Base-by-base conservation (phyloP, 2,797 vertebrate species). In the Jordanella pulchra region DNA sequence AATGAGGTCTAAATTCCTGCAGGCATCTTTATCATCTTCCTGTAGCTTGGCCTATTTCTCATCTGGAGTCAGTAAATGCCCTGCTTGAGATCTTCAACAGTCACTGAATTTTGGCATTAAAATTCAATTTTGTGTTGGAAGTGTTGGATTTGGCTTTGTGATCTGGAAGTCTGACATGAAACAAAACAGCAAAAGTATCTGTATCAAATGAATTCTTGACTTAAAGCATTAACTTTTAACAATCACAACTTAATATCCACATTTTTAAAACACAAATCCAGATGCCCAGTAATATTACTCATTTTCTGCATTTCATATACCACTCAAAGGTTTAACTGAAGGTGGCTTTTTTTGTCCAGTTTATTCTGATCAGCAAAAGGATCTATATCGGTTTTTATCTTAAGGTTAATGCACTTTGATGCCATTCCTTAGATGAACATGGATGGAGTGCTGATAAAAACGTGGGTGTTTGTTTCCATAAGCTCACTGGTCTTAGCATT, bases 401-500 rank as follows among this genome's bases (percentile, higher is more conserved):
- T 3, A 2, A 25, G 63, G 32, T 17, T 35, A 3, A 18, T 65
- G 76, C 55, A 60, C 56, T 39, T 72, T 44, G 15, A 63, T 47
- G 53, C 39, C 42, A 39, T 39, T 39, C 35, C 47, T 14, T 15
- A 25, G 54, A 27, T 15, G 18, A 58, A 58, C 28, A 30, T 32
- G 27, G 55, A 18, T 7, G 5, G 25, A 4, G 28, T 32, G 5
- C 17, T 65, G 42, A 25, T 65, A 14, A 21, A 28, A 65, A 15
- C 44, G n/a, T 25, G 63, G 27, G 23, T 28, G 17, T 4, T 17
- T 0, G 58, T 1, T 30, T 44, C 12, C 39, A 55, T 23, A 15
- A 63, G 78, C 65, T 72, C 56, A 75, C 55, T 50, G 70, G 64
- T 68, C 61, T 81, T 68, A 32, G 17, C 27, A 65, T 56, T 30